Evolutionary conservation across 92 coral and sea anemone genomes (phyloP).

Genomic region (Blastomussa wellsi): DNA sequence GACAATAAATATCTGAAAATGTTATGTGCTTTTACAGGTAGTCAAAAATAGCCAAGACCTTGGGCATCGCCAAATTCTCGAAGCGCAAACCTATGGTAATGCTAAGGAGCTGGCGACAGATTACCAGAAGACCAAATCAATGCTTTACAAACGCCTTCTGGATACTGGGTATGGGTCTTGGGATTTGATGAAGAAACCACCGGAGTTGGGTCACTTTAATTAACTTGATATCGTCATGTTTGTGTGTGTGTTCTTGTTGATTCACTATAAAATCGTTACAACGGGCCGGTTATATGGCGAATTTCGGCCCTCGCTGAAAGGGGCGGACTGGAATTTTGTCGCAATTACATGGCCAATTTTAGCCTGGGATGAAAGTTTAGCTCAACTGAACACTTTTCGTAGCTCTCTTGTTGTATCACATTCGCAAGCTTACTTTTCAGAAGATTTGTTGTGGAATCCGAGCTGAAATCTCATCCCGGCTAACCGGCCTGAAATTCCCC

Average conservation of each 20-base stretch:
- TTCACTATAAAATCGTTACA: not conserved
- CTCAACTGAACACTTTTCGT: no score
- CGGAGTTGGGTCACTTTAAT: conserved; percentile 72
- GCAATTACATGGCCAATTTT: no score
- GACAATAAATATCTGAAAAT: not conserved
- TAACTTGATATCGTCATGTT: not conserved
- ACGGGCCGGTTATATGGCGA: no score
- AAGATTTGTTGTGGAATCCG: no score
- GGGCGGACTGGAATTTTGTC: no score
- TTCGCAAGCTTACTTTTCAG: no score
- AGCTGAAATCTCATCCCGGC: no score
- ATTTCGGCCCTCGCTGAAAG: no score
- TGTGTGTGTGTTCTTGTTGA: not conserved
- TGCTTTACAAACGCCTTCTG: conserved; percentile 63
- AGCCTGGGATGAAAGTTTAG: no score
- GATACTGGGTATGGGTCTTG: conserved; percentile 72
- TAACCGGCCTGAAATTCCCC: no score
- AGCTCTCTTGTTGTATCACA: no score
- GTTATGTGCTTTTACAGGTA: conserved; percentile 28
- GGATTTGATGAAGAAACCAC: conserved; percentile 93
- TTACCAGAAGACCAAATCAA: conserved; percentile 70
- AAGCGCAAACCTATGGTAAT: conserved; percentile 56
- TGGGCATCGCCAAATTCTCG: conserved; percentile 40
- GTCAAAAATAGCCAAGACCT: conserved; percentile 55
- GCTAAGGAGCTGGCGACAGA: conserved; percentile 79